Base-by-base conservation (phyloP, 2,113 vertebrate species). In the Semnornis frantzii region DNA sequence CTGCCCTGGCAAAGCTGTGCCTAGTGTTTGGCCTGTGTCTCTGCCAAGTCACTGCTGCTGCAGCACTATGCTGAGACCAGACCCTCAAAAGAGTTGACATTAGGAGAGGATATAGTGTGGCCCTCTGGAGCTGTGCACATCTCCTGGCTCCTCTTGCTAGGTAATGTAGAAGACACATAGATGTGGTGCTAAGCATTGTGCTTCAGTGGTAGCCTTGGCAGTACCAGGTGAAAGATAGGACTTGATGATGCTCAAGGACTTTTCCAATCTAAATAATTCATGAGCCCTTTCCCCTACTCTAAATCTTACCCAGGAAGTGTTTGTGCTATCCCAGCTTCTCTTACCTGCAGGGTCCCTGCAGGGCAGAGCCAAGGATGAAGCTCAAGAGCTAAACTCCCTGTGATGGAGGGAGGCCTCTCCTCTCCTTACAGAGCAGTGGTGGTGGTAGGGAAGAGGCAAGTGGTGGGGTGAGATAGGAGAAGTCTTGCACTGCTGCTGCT, bases 61-160 rank as follows among this genome's bases (percentile, higher is more conserved):
- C 75, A 90, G 65, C 16, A 1, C 15, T 15, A 2, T 6, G 42
- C 73, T 75, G 83, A 64, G 69, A n/a, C 15, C 10, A n/a, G 21
- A 8, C 20, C 37, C 52, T 68, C 55, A 27, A 58, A 89, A 46
- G 73, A 82, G 24, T 0, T 33, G 30, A 25, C 12, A 3, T n/a
- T 70, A 18, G 0, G 1, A 1, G 46, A 66, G 27, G 21, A 8
- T 28, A 2, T 2, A 9, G 30, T 4, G 30, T 27, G 48, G 60
- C 37, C 8, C 8, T 6, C 17, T 10, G 7, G 1, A 4, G 11
- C 0, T 69, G 31, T 27, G 17, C 55, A 27, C 0, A 0, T 60
- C 31, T 70, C 44, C 52, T 3, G 0, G 7, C 55, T 70, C 55
- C 34, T 60, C 11, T 39, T 68, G 15, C 33, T 15, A 68, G 19